These are phyloP conservation scores for Chascanopsetta lugubris DNA, from an alignment of 2,113 vertebrate genomes.

Conservation along the genomic window DNA sequence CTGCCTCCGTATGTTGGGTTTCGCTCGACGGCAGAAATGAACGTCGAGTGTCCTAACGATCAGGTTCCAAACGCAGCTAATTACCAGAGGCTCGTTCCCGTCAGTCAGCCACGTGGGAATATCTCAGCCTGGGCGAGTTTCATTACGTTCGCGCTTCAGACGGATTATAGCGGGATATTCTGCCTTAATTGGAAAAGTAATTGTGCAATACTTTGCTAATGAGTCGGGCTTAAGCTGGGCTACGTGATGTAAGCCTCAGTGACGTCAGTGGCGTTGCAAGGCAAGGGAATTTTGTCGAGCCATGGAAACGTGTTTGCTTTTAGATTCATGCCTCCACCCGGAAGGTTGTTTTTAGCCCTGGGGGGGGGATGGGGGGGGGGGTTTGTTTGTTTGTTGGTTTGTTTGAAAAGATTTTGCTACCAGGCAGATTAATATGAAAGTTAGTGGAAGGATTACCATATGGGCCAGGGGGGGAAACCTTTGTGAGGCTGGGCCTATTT, in stretches of 20 bases:
- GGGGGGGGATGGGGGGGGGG: no score
- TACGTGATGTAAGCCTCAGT: constrained; percentile 25
- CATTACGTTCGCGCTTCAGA: constrained; percentile 15
- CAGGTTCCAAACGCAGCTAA: constrained; percentile 34
- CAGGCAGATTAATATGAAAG: no score
- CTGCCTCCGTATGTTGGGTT: not conserved
- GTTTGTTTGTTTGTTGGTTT: no score
- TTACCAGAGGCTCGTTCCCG: constrained; percentile 36
- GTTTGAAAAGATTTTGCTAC: no score
- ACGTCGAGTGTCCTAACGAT: constrained; percentile 36
- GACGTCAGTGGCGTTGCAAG: not conserved
- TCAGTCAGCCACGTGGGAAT: constrained; percentile 35
- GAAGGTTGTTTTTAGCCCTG: no score
- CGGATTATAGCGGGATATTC: constrained; percentile 35
- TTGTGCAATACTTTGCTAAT: constrained; percentile 47
- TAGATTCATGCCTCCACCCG: not conserved
- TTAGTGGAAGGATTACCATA: no score
- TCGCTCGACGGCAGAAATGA: no score
- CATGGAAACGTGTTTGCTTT: not conserved
- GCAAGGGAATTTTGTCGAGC: not conserved
- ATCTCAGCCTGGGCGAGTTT: constrained; percentile 41
- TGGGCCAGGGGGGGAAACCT: no score
- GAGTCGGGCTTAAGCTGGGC: constrained; percentile 16
- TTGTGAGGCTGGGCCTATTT: no score
- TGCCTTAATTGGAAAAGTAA: constrained; percentile 38